phyloP scores from a whole-genome alignment of 2,113 vertebrate genomes.

The Xiphophorus couchianus region DNA sequence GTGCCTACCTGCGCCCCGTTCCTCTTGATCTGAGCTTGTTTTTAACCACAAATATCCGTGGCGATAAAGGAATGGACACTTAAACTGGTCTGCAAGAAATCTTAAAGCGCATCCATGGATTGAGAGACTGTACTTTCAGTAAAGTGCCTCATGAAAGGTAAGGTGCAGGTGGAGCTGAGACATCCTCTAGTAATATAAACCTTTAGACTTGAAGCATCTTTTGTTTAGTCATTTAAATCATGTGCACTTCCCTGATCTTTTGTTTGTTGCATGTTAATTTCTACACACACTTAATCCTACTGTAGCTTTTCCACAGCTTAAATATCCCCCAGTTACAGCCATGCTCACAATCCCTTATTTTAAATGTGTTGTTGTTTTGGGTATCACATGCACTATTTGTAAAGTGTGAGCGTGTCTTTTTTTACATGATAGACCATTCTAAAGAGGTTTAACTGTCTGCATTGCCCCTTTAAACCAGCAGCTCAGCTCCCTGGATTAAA shows the following conservation, averaged over 20 bases:
- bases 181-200: constrained; percentile 10
- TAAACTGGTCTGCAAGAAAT: constrained; percentile 8
- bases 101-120: constrained; percentile 66
- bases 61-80: constrained; percentile 6
- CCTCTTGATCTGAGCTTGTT: constrained; percentile 8
- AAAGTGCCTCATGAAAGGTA: constrained; percentile 79
- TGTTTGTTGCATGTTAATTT: neutral
- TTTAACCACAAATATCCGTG: neutral
- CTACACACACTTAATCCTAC: neutral
- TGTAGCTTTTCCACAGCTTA: neutral
- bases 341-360: neutral
- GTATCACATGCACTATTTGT: constrained; percentile 28
- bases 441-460: constrained; percentile 18
- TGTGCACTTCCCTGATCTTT: neutral
- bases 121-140: constrained; percentile 52
- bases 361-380: constrained; percentile 52
- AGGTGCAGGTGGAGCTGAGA: constrained; percentile 23
- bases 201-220: neutral
- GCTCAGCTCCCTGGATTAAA: neutral
- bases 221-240: neutral
- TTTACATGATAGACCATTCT: constrained; percentile 6
- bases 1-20: constrained; percentile 48
- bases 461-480: constrained; percentile 8
- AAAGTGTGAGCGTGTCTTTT: constrained; percentile 9
- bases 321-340: neutral